Percentiles rank a stretch among this genome's conserved stretches.
Conservation (phyloP, 2,888 invertebrate genomes). For the Hermaeophaga mercurialis region DNA sequence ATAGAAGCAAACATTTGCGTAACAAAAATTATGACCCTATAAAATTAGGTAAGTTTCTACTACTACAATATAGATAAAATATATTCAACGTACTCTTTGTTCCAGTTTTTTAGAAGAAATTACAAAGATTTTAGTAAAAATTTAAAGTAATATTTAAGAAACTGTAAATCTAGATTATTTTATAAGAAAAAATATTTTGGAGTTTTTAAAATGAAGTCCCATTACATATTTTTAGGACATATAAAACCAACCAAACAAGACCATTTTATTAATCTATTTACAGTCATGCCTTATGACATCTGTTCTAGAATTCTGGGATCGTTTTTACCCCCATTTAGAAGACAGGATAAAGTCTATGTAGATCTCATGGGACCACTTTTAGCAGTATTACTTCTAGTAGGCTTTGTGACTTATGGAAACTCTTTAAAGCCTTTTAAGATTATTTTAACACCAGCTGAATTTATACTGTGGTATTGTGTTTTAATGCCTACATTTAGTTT, state of each 20-base stretch:
- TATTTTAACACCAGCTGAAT: constrained; percentile 50
- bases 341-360: constrained; percentile 52
- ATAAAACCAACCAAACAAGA: constrained; percentile 3
- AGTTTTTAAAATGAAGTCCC: neutral
- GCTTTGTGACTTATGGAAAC: constrained; percentile 55
- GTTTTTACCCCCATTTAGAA: constrained; percentile 55
- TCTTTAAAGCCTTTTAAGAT: constrained; percentile 48
- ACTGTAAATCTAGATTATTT: neutral
- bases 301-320: constrained; percentile 54
- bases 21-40: constrained; percentile 6
- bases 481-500: constrained; percentile 53
- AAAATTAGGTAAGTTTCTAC: constrained; percentile 1
- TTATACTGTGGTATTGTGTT: constrained; percentile 50
- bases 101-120: no score
- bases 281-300: constrained; percentile 50
- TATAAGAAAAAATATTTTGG: neutral
- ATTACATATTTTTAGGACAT: constrained; percentile 7
- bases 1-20: constrained; percentile 6
- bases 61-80: neutral
- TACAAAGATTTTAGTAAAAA: neutral
- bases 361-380: constrained; percentile 58
- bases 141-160: neutral
- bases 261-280: constrained; percentile 45
- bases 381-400: constrained; percentile 52
- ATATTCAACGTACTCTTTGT: neutral